Conservation (phyloP, 2,113 vertebrate genomes). For the Cricetomys ansorgei region DNA sequence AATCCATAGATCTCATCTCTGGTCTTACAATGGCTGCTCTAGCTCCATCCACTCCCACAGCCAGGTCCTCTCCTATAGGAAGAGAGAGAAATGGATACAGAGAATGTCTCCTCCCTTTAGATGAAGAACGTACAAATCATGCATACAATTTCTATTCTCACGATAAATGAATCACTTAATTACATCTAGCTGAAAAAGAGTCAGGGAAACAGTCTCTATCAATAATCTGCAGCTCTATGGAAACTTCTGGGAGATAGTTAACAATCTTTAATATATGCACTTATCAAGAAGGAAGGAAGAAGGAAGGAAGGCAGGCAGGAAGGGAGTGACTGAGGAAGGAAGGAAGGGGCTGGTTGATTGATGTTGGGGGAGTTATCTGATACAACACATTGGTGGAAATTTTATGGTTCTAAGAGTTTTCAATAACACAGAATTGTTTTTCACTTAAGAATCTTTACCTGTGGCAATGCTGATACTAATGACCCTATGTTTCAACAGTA, state of each 20-base stretch:
- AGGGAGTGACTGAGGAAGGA: not conserved
- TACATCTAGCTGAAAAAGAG: not conserved
- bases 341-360: no score
- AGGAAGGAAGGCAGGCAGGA: not conserved
- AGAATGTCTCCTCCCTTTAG: not conserved
- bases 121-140: not conserved
- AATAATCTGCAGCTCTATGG: not conserved
- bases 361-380: not conserved
- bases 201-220: not conserved
- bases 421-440: not conserved
- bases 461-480: not conserved
- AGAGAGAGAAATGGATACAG: not conserved
- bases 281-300: not conserved
- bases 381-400: not conserved
- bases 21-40: not conserved
- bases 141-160: not conserved
- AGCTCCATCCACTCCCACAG: not conserved
- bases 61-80: not conserved
- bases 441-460: not conserved
- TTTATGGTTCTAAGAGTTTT: not conserved
- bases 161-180: not conserved
- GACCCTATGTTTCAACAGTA: not conserved
- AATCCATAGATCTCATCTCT: not conserved
- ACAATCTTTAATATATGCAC: not conserved
- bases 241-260: not conserved